Evolutionary conservation across 2,113 vertebrate genomes (phyloP), one percentile per base, ranked within the genome.

Genomic region (Scomber scombrus): DNA sequence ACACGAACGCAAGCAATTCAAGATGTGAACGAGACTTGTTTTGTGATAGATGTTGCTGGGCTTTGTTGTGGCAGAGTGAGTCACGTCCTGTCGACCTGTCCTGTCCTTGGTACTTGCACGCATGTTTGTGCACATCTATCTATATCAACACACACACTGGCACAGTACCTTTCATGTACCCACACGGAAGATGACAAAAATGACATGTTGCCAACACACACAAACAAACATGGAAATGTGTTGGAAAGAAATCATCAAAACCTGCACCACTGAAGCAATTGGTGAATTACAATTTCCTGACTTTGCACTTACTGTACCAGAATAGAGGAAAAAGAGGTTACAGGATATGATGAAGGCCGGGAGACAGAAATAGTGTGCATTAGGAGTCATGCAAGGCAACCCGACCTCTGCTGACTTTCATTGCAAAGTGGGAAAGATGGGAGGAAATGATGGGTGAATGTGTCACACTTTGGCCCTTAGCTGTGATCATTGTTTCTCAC

Each of bases 341-440:
- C 47, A 86, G 93, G 84, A 83, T 85, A 79, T 69, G 80, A 84
- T 74, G 78, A 83, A 52, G n/a, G 58, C 50, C 45, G 8, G 19
- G 45, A 46, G 83, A 87, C 81, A 74, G 61, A 89, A 92, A 91
- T 85, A 56, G 51, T 18, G 19, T 16, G 13, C 18, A 21, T 40
- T 52, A 66, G 76, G 69, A 70, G 66, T 78, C 49, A 23, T 61
- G 51, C 50, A 16, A 51, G 43, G 31, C 47, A 0, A 43, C 66
- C 19, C 49, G 21, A 71, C 19, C 71, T 68, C 3, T 19, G 18
- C 56, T 63, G 68, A 74, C 49, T 62, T 88, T 78, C 60, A 60
- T 72, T 55, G 21, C 75, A 11, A 63, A 64, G 58, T 21, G 69
- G 83, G 55, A 84, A 70, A 58, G 19, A 71, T 34, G 85, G 81